Evolutionary conservation across 2,113 vertebrate genomes (phyloP), one percentile per base, ranked within the genome.

Genomic region (Natator depressus): DNA sequence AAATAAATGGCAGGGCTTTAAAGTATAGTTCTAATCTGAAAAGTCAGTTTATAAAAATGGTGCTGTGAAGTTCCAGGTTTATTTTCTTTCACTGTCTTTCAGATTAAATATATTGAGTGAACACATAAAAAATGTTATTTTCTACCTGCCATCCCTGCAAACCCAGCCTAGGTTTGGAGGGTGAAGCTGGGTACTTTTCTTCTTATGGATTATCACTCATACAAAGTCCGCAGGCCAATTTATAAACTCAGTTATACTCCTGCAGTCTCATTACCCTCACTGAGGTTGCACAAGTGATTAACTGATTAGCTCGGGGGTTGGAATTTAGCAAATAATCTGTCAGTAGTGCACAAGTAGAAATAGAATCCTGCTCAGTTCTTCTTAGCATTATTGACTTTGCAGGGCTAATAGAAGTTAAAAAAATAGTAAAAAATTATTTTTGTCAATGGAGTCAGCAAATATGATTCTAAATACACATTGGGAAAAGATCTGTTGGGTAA

Each of bases 41-140:
- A 59, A 86, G 35, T 12, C 29, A 31, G 11, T 62, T 62, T 62
- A 62, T 54, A 84, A 92, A 93, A 82, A 50, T 22, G 0, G 94
- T 25, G 46, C 35, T 86, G 83, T 91, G 93, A 31, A 4, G 16
- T 86, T 96, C 27, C 49, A 88, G 65, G 49, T 80, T 10, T 76
- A 22, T 93, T 94, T 94, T 92, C 53, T 85, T 38, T 50, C 31
- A 16, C 20, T 92, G n/a, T 59, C 62, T 50, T 82, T 90, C 87
- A 84, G 22, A 51, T 11, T 17, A 80, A 80, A 80, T n/a, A 20
- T 22, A n/a, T 49, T 80, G 16, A 51, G 20, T 29, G 57, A 31
- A 62, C 57, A 50, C 89, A 20, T 47, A 85, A 91, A 83, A 5
- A 75, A 57, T 83, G 72, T 1, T 75, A 29, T 86, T 92, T 92